phyloP scores from a whole-genome alignment of 1,140 invertebrate species.

The Temnothorax nylanderi region DNA sequence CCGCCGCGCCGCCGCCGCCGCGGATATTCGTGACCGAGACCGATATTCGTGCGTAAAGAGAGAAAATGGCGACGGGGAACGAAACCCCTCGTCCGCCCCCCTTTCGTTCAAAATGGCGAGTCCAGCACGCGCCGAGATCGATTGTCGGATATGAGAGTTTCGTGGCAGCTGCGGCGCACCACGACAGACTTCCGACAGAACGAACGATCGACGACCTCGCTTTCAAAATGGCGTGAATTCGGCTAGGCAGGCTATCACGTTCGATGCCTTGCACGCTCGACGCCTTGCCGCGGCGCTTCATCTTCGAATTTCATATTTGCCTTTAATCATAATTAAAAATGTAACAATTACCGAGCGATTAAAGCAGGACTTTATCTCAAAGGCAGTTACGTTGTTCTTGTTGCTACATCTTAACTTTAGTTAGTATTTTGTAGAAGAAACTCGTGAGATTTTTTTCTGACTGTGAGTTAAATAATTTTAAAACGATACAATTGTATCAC shows the following conservation, averaged over 20 bases:
- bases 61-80: conserved; percentile 69
- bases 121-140: conserved; percentile 72
- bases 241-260: conserved; percentile 35
- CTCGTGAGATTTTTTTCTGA: not conserved
- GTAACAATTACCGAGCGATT: not conserved
- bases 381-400: not conserved
- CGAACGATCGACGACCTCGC: conserved; percentile 61
- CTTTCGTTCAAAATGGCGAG: conserved; percentile 71
- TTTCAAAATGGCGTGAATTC: conserved; percentile 72
- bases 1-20: not conserved
- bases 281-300: not conserved
- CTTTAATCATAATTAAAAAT: not conserved
- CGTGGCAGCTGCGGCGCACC: conserved; percentile 73
- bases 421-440: too few species aligned
- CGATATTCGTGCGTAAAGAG: conserved; percentile 72
- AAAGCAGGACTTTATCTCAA: not conserved
- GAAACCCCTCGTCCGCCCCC: conserved; percentile 9
- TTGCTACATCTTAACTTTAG: not conserved
- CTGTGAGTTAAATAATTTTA: not conserved
- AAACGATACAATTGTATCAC: not conserved
- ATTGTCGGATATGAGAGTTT: conserved; percentile 72
- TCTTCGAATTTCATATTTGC: not conserved
- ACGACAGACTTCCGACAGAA: conserved; percentile 70
- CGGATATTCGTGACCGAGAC: conserved; percentile 69
- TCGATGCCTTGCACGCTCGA: not conserved